These are phyloP conservation scores for Parnassius smintheus DNA, from an alignment of 2,888 invertebrate species.

Conservation along the genomic window DNA sequence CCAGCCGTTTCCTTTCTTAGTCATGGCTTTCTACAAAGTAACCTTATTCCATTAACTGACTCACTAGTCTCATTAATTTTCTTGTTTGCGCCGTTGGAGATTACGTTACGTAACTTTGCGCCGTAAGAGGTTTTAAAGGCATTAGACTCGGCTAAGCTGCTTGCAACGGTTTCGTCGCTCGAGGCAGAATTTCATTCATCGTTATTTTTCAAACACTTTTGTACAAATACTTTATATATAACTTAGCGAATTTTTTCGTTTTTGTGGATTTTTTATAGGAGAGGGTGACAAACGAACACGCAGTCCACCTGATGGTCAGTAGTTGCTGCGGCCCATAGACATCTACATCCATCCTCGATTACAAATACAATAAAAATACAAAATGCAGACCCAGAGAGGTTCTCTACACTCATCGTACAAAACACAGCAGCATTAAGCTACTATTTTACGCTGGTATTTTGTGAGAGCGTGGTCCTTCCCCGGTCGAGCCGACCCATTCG, in stretches of 20 bases:
- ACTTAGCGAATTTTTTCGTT: not conserved
- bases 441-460: too few relatives aligned
- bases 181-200: not conserved
- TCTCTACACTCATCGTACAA: too few relatives aligned
- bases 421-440: too few relatives aligned
- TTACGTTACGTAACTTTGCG: conserved; percentile 11
- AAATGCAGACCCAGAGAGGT: too few relatives aligned
- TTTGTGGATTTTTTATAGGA: not conserved
- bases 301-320: too few relatives aligned
- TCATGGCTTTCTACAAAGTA: not conserved
- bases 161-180: conserved; percentile 1
- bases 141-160: conserved; percentile 11
- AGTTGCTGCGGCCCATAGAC: too few relatives aligned
- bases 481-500: too few relatives aligned
- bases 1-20: not conserved
- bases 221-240: too few relatives aligned
- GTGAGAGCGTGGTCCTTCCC: too few relatives aligned
- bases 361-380: too few relatives aligned
- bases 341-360: too few relatives aligned
- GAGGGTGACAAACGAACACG: too few relatives aligned
- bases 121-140: conserved; percentile 7
- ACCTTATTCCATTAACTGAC: conserved; percentile 8
- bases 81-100: conserved; percentile 11
- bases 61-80: conserved; percentile 5
- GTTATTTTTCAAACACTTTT: not conserved